A percentile compares a stretch with the other conserved stretches of the same genome.
Conservation (phyloP, 1,140 invertebrate genomes). For the Anthonomus grandis region DNA sequence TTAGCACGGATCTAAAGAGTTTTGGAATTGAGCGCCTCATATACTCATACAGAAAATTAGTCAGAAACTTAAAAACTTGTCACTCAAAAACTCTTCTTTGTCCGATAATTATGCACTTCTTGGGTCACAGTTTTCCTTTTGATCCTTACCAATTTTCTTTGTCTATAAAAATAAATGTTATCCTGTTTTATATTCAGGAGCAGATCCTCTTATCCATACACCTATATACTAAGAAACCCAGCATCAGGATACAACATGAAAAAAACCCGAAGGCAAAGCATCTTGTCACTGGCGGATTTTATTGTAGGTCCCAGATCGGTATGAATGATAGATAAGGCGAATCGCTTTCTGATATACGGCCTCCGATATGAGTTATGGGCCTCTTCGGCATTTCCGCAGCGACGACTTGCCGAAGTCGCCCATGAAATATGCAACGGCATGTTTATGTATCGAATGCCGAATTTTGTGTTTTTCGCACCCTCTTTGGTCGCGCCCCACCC, state of each 20-base stretch:
- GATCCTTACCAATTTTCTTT: no score
- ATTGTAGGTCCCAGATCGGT: constrained; percentile 26
- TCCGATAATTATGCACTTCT: no score
- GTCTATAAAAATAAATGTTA: no score
- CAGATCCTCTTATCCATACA: no score
- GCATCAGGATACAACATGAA: neutral
- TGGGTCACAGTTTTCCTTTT: no score
- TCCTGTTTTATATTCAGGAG: no score
- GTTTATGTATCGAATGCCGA: constrained; percentile 23
- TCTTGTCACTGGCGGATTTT: constrained; percentile 25
- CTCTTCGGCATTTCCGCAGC: constrained; percentile 41
- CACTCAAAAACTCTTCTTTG: no score
- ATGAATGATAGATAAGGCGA: constrained; percentile 33
- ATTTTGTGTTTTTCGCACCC: constrained; percentile 10
- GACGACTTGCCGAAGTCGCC: constrained; percentile 47
- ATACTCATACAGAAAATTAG: no score
- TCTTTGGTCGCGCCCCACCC: no score
- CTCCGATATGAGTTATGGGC: constrained; percentile 47
- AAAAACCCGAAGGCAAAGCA: neutral
- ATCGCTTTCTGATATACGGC: constrained; percentile 43
- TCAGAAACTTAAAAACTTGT: no score
- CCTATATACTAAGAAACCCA: neutral
- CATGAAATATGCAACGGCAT: constrained; percentile 44
- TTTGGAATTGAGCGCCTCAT: no score
- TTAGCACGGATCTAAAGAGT: no score